Evolutionary conservation across 1,140 invertebrate species (phyloP).

Genomic region (Oscheius sp.): DNA sequence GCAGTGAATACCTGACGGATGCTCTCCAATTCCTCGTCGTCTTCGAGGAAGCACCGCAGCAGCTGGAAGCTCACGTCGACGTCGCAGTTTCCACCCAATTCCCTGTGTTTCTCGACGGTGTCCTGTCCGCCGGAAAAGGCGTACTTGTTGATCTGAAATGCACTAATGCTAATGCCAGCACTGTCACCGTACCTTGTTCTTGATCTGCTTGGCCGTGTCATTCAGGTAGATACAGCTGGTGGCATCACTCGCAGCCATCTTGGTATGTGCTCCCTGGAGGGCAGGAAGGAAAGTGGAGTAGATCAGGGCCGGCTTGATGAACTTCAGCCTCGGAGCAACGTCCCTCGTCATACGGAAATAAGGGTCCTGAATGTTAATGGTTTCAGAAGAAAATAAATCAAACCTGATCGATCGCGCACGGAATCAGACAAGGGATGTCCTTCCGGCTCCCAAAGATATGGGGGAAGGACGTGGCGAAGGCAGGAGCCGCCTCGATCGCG

Average conservation of each 20-base stretch:
- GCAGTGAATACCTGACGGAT: slow-evolving; percentile 66
- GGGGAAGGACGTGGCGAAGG: slow-evolving; percentile 90
- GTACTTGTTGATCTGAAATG: slow-evolving; percentile 84
- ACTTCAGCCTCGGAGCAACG: slow-evolving; percentile 82
- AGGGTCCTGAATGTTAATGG: slow-evolving; percentile 72
- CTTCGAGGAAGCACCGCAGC: slow-evolving; percentile 89
- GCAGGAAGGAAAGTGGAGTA: slow-evolving; percentile 94
- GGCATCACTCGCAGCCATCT: slow-evolving; percentile 93
- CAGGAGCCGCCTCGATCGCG: slow-evolving; percentile 89
- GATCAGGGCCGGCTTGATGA: slow-evolving; percentile 85
- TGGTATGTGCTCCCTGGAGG: slow-evolving; percentile 89
- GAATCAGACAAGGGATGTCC: slow-evolving; percentile 86
- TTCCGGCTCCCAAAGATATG: slow-evolving; percentile 78
- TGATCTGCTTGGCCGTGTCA: slow-evolving; percentile 92
- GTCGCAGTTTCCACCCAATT: slow-evolving; percentile 83
- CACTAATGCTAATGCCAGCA: not conserved
- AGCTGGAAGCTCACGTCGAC: slow-evolving; percentile 95
- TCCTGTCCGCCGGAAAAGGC: slow-evolving; percentile 94
- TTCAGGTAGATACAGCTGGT: slow-evolving; percentile 92
- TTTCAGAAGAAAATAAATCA: not conserved
- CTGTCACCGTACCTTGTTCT: slow-evolving; percentile 78
- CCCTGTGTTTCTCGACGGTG: slow-evolving; percentile 85
- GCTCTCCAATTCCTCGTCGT: slow-evolving; percentile 81
- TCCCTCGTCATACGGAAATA: slow-evolving; percentile 98
- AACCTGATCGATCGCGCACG: slow-evolving; percentile 93